These are phyloP conservation scores for Mechanitis mazaeus DNA, from an alignment of 2,888 invertebrate species.

Conservation along the genomic window DNA sequence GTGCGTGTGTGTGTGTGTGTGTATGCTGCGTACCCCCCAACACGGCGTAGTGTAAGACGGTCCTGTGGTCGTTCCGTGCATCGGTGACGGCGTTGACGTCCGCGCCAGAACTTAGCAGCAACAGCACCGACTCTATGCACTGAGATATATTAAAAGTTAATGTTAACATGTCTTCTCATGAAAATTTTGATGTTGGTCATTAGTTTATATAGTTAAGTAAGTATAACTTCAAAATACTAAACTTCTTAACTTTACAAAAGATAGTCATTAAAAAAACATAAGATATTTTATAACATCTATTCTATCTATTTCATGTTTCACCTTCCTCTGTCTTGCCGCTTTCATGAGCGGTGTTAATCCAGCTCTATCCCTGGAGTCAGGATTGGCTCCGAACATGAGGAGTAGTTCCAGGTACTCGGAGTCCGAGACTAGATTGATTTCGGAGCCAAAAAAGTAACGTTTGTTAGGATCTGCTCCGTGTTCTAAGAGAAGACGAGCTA, in stretches of 20 bases:
- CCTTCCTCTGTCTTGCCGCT: slow-evolving; percentile 87
- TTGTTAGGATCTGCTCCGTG: slow-evolving; percentile 94
- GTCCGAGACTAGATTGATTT: slow-evolving; percentile 92
- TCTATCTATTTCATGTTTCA: slow-evolving; percentile 36
- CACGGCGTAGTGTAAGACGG: slow-evolving; percentile 92
- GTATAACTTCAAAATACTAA: not conserved
- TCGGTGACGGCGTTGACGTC: slow-evolving; percentile 91
- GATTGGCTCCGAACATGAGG: slow-evolving; percentile 90
- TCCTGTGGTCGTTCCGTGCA: slow-evolving; percentile 90
- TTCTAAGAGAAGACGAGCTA: slow-evolving; percentile 83
- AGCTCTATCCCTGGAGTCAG: slow-evolving; percentile 90
- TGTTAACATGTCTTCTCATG: too few relatives aligned
- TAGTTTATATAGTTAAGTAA: too few relatives aligned
- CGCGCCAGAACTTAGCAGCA: slow-evolving; percentile 87
- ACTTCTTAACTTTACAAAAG: not conserved
- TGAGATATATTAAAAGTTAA: slow-evolving; percentile 39
- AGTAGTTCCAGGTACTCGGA: slow-evolving; percentile 88
- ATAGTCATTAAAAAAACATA: too few relatives aligned
- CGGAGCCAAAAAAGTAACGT: slow-evolving; percentile 93
- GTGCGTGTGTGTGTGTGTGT: not conserved
- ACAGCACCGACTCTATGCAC: slow-evolving; percentile 85
- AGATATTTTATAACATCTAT: too few relatives aligned
- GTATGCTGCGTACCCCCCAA: slow-evolving; percentile 46
- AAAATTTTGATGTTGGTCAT: too few relatives aligned
- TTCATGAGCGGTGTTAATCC: slow-evolving; percentile 95